These are phyloP conservation scores for Pristionchus entomophagus DNA, from an alignment of 2,888 invertebrate species.

Conservation along the genomic window DNA sequence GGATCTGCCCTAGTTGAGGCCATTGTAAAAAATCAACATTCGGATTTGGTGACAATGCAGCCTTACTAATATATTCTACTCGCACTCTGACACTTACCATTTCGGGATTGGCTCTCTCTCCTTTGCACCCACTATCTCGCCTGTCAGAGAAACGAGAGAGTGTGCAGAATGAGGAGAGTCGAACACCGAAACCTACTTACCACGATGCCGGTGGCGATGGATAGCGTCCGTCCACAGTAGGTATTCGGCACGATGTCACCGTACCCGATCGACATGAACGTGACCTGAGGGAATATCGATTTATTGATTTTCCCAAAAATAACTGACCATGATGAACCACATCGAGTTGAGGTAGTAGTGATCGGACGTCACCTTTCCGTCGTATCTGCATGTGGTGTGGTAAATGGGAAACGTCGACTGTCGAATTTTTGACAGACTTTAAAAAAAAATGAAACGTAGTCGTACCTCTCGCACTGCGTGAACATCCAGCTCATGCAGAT, in stretches of 20 bases:
- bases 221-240: constrained; percentile 98
- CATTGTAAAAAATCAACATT: too few species aligned
- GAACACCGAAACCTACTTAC: constrained; percentile 89
- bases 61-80: too few species aligned
- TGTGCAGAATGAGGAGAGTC: too few species aligned
- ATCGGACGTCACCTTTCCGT: constrained; percentile 65
- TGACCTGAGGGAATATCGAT: constrained; percentile 79
- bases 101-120: too few species aligned
- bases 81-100: too few species aligned
- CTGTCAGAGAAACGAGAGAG: too few species aligned
- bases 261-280: constrained; percentile 99
- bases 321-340: constrained; percentile 75
- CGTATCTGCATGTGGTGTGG: constrained; percentile 59
- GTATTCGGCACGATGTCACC: constrained; percentile 98
- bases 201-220: constrained; percentile 99
- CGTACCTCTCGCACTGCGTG: constrained; percentile 96
- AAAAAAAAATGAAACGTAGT: background rate
- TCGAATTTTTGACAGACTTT: background rate
- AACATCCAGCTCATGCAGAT: constrained; percentile 98
- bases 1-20: background rate
- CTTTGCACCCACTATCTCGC: too few species aligned
- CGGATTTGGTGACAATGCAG: too few species aligned
- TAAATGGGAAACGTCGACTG: constrained; percentile 26
- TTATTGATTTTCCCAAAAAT: background rate
- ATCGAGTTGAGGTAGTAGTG: constrained; percentile 75